phyloP scores from a whole-genome alignment of 35 echinoderm and acorn worm genomes.

The Acanthaster planci region DNA sequence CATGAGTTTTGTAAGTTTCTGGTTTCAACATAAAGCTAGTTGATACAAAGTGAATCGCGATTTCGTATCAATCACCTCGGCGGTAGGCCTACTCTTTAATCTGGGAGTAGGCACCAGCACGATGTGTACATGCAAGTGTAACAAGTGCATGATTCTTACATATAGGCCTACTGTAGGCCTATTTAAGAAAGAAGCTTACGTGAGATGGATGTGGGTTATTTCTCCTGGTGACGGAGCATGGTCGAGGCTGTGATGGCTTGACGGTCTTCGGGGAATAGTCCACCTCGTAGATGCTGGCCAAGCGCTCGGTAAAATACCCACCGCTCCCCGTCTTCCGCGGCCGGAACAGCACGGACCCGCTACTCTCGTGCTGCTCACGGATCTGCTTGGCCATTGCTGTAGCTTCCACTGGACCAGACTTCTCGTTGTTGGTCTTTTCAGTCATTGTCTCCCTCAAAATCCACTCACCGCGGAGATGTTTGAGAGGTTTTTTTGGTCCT shows the following conservation, averaged over 20 bases:
- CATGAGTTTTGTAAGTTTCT: too few relatives aligned
- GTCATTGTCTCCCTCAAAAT: not conserved
- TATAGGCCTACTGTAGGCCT: too few relatives aligned
- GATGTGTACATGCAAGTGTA: too few relatives aligned
- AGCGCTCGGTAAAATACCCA: slow-evolving; percentile 19
- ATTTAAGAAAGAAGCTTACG: slow-evolving; percentile 48
- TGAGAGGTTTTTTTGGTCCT: not conserved
- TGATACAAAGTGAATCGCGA: too few relatives aligned
- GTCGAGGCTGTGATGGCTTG: slow-evolving; percentile 53
- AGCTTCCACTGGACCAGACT: slow-evolving; percentile 21
- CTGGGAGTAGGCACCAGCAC: too few relatives aligned
- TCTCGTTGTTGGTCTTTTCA: slow-evolving; percentile 1
- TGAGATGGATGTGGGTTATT: slow-evolving; percentile 97
- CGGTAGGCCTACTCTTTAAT: too few relatives aligned
- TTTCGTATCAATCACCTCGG: too few relatives aligned
- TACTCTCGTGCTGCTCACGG: slow-evolving; percentile 84
- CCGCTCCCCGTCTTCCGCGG: slow-evolving; percentile 31
- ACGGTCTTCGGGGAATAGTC: slow-evolving; percentile 72
- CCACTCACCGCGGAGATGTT: not conserved
- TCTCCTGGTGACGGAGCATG: slow-evolving; percentile 74
- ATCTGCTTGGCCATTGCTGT: slow-evolving; percentile 75
- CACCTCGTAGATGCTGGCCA: slow-evolving; percentile 69
- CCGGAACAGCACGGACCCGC: slow-evolving; percentile 47
- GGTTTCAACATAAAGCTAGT: too few relatives aligned
- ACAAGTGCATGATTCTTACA: too few relatives aligned